Conservation (phyloP, 1,140 invertebrate species). For the Helicoverpa armigera region DNA sequence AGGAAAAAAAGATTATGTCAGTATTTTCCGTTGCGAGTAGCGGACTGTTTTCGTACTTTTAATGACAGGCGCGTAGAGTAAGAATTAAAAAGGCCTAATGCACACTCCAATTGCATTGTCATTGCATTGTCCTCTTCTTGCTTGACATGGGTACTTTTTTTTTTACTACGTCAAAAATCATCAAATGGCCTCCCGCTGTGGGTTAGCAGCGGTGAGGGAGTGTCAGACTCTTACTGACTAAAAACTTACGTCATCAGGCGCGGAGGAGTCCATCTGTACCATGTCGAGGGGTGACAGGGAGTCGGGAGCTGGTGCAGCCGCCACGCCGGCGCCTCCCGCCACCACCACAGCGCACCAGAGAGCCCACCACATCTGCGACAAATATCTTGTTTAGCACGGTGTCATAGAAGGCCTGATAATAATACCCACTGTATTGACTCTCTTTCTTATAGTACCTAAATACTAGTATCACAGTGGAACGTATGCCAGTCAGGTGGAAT, state of each 20-base stretch:
- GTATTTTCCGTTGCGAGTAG: no score
- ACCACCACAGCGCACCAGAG: conserved; percentile 73
- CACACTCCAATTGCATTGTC: background rate
- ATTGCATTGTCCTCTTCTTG: background rate
- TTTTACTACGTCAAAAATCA: no score
- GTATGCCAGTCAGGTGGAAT: no score
- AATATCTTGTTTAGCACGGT: background rate
- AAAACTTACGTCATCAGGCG: conserved; percentile 77
- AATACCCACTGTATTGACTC: background rate
- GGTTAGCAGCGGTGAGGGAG: no score
- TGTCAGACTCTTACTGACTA: no score
- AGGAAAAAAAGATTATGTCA: no score
- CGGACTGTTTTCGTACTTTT: no score
- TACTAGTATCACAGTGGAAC: no score
- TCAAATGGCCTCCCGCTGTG: no score
- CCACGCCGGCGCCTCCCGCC: conserved; percentile 63
- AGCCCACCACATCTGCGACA: conserved; percentile 79
- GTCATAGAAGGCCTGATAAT: background rate
- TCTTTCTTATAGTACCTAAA: no score
- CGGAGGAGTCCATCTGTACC: conserved; percentile 68
- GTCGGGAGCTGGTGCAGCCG: conserved; percentile 65
- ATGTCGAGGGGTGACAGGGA: conserved; percentile 70
- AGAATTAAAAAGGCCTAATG: no score
- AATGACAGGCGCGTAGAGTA: no score
- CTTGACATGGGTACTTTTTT: conserved; percentile 44